phyloP scores from a whole-genome alignment of 2,113 vertebrate species.

The Elephantulus edwardii region DNA sequence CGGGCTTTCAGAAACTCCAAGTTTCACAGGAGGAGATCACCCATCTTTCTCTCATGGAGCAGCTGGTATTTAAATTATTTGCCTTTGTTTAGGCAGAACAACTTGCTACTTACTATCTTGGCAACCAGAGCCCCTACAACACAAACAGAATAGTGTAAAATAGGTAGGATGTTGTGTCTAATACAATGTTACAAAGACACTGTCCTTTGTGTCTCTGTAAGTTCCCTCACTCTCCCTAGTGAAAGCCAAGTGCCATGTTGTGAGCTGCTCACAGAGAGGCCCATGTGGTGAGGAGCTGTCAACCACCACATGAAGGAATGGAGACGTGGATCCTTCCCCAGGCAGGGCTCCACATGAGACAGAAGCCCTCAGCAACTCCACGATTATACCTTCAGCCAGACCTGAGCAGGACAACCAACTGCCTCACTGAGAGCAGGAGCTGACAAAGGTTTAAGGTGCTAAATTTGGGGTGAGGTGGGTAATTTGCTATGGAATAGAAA shows the following conservation, averaged over 20 bases:
- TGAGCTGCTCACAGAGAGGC: background rate
- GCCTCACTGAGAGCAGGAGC: background rate
- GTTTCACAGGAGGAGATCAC: too few relatives aligned
- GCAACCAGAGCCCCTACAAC: too few relatives aligned
- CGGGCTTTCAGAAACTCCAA: too few relatives aligned
- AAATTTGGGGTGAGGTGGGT: too few relatives aligned
- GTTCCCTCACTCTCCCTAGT: background rate
- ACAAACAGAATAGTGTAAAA: background rate
- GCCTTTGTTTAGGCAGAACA: too few relatives aligned
- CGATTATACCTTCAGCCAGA: background rate
- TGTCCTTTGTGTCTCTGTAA: background rate
- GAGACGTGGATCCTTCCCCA: background rate
- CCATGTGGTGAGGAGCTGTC: background rate
- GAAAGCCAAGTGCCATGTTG: background rate
- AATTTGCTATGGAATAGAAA: background rate
- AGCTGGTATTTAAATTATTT: too few relatives aligned
- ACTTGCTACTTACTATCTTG: too few relatives aligned
- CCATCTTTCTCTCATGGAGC: too few relatives aligned
- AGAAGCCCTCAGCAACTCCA: accelerated
- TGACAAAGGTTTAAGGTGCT: background rate
- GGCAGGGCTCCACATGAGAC: background rate
- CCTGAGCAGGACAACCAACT: background rate
- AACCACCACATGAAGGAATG: accelerated
- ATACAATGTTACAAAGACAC: background rate
- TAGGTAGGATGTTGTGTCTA: background rate